Evolutionary conservation across 2,797 vertebrate genomes (phyloP), one percentile per base, ranked within the genome.

Genomic region (Typhlichthys subterraneus): DNA sequence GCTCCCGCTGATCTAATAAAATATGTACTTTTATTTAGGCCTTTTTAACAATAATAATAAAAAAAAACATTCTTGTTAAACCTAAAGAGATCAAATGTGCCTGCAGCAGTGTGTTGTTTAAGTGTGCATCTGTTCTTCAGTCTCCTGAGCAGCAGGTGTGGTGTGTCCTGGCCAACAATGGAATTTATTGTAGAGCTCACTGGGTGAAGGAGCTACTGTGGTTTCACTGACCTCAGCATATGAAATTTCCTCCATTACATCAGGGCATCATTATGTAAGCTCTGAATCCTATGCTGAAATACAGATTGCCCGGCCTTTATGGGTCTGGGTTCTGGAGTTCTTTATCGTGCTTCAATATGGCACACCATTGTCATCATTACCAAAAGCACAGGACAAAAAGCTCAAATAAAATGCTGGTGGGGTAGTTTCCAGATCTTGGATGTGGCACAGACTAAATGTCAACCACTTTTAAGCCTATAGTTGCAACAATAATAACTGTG

Each of bases 191-290:
- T 31, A 29, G 53, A 14, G 9, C 61, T 54, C 38, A 70, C 49
- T 48, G 53, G 47, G 52, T 57, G 12, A 70, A 54, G 47, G 65
- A 45, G 64, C 67, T 63, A 59, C 49, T 69, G 75, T 63, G 75
- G 72, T 53, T 81, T 73, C 61, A 47, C 47, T 55, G 64, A 67
- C 19, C 15, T 2, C 45, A 55, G 52, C 17, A 55, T 2, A 57
- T 67, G 29, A 76, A 55, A 61, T 71, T 72, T 80, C 73, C 73
- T 65, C 51, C 68, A 75, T 76, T 77, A 83, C 79, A 72, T 82
- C 79, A 85, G 56, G 12, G 67, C 61, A 68, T 75, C 69, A 63
- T 82, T 76, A 82, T 70, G 64, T 61, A 79, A 85, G 67, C 59
- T 53, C 65, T 33, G 52, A 48, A 65, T 53, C 62, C 67, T 74